Evolutionary conservation across 2,797 vertebrate genomes (phyloP), one percentile per base, ranked within the genome.

Genomic region (Heliangelus exortis): DNA sequence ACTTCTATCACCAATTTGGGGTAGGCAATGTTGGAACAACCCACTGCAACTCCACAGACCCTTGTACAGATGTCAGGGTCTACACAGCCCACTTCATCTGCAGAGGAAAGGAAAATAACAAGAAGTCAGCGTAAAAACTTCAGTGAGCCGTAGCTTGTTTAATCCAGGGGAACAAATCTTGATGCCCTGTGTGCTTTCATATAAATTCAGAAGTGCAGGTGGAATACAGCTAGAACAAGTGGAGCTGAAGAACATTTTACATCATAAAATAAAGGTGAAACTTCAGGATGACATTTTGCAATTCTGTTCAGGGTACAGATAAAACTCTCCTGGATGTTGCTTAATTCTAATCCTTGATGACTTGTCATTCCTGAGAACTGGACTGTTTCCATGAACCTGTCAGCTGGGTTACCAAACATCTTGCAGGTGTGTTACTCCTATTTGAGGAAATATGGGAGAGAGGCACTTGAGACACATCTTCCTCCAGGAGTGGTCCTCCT

Each of bases 1-100:
- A 99, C 98, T 34, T 97, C 98, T 87, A 98, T 97, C 87, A 99
- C 98, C 6, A 99, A 97, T 87, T 99, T 99, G 65, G 99, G 99
- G 78, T 99, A 99, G 58, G 99, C 99, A 6, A 99, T 99, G 94
- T 99, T 99, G 77, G 99, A 99, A 92, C 99, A 99, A 53, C 99
- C 99, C 65, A 99, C 98, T 1, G 98, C 95, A 66, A 98, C 95
- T 20, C 98, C 99, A 81, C 99, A 99, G 55, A 99, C 96, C 29
- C 80, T 97, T 67, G 95, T 95, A 95, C 99, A 99, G 80, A 98
- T 45, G 3, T 67, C 93, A 9, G 99, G 99, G 90, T 98, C 98
- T 82, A 99, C 99, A 3, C 99, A 99, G 59, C 96, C 99, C 48
- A 99, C 98, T 80, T 99, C 98, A 93, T 99, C 99, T 99, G 93